Base-by-base conservation (phyloP, 2,113 vertebrate species). In the Misgurnus mizolepis region DNA sequence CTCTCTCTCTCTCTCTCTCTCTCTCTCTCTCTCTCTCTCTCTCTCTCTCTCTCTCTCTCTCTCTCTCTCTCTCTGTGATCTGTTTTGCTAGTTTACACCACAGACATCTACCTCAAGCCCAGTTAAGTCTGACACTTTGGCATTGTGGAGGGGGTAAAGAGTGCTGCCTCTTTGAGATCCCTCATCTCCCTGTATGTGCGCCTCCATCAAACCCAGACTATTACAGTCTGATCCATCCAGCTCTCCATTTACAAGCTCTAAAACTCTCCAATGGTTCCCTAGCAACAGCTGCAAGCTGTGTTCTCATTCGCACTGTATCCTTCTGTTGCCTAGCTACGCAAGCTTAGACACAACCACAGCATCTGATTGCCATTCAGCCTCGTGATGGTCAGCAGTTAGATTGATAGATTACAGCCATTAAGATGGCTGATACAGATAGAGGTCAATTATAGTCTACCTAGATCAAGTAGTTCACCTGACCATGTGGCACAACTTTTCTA, bases 311-410 rank as follows among this genome's bases (percentile, higher is more conserved):
- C 87, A 88, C 90, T 90, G 88, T 92, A 91, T 87, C 87, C 78
- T 88, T 90, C 89, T 90, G 92, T 93, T 93, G 92, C 93, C 92
- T 90, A 90, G 93, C 86, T 93, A 93, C 93, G 84, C 87, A 90
- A 85, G 84, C 90, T 78, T 45, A 87, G 89, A 91, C 88, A 91
- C 88, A 91, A 90, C 88, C 90, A 86, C 86, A 89, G 87, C 84
- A 82, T 90, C 86, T 87, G 80, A 84, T 88, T 34, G 27, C 85
- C 83, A 82, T 78, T 53, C 47, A 73, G 76, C 67, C 50, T 66
- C n/a, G 39, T 78, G 73, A 81, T 47, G 55, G 14, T 67, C 66
- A 62, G 50, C 47, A 34, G 12, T 22, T 68, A 61, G n/a, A 77
- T 73, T 77, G n/a, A 14, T 39, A 5, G 17, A 40, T 7, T 39